Conservation (phyloP, 2,888 invertebrate species). For the Drosophila neotestacea region DNA sequence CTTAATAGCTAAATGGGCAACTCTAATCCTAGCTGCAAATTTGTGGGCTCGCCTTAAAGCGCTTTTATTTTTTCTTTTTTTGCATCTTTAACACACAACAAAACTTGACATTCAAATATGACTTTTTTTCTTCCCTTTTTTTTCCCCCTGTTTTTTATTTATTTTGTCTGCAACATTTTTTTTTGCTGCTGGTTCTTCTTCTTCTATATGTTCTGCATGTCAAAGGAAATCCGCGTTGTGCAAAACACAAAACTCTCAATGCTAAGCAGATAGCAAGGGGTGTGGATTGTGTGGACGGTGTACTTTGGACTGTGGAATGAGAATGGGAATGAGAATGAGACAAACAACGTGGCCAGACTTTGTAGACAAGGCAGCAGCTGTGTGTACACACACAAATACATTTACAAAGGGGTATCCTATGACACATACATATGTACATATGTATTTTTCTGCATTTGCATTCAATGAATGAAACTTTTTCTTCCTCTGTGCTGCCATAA, state of each 20-base stretch:
- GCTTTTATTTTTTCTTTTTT: constrained; percentile 1
- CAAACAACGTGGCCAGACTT: constrained; percentile 50
- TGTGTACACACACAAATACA: constrained; percentile 36
- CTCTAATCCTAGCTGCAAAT: background rate
- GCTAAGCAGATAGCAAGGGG: constrained; percentile 21
- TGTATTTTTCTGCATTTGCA: constrained; percentile 53
- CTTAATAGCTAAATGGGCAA: too few relatives aligned
- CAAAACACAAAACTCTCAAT: constrained; percentile 37
- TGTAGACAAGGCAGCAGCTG: constrained; percentile 59
- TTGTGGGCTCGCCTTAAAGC: constrained; percentile 39
- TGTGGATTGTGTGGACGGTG: background rate
- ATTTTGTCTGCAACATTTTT: constrained; percentile 45
- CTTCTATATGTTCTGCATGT: constrained; percentile 26
- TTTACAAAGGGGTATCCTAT: constrained; percentile 38
- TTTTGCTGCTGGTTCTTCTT: background rate
- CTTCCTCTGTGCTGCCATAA: constrained; percentile 20
- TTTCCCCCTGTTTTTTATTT: constrained; percentile 12
- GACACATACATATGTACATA: constrained; percentile 21
- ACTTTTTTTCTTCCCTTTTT: constrained; percentile 2
- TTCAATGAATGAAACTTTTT: constrained; percentile 70
- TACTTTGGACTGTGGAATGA: constrained; percentile 16
- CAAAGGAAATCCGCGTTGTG: constrained; percentile 57
- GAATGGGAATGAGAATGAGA: constrained; percentile 32
- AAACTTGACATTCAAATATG: constrained; percentile 64
- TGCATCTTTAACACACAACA: constrained; percentile 28